Percentiles rank a stretch among this genome's conserved stretches.
phyloP scores from a whole-genome alignment of 2,113 vertebrate species.

The Circaetus gallicus region DNA sequence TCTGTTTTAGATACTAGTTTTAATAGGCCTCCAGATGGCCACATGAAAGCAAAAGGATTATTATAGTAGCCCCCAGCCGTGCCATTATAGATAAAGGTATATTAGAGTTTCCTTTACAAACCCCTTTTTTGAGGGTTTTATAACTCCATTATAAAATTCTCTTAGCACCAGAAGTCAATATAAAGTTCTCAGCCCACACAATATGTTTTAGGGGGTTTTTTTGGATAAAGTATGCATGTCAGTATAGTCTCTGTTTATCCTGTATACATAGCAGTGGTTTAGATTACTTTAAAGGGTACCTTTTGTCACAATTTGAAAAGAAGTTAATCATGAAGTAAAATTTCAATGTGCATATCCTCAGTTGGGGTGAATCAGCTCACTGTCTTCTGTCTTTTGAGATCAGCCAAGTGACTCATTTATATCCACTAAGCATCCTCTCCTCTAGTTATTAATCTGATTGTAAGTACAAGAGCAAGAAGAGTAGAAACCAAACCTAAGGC shows the following conservation, averaged over 20 bases:
- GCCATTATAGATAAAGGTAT: conserved; percentile 78
- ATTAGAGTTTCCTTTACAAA: conserved; percentile 69
- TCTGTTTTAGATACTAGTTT: conserved; percentile 76
- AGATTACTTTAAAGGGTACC: not conserved
- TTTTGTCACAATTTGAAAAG: not conserved
- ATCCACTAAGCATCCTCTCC: not conserved
- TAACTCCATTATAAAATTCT: conserved; percentile 64
- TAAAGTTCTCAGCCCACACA: conserved; percentile 61
- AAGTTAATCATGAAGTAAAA: not conserved
- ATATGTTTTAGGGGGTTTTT: not conserved
- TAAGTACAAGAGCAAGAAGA: not conserved
- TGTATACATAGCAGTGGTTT: not conserved
- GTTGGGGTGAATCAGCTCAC: not conserved
- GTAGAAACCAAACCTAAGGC: not conserved
- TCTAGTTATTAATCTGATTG: not conserved
- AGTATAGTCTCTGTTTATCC: not conserved
- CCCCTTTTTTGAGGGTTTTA: conserved; percentile 58
- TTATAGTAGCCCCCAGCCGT: conserved; percentile 77
- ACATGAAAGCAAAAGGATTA: conserved; percentile 80
- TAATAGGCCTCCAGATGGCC: conserved; percentile 82
- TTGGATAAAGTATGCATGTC: not conserved
- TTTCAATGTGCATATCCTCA: not conserved
- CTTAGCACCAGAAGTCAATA: conserved; percentile 45
- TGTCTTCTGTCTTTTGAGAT: not conserved
- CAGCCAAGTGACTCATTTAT: not conserved